These are phyloP conservation scores for Pristionchus entomophagus DNA, from an alignment of 2,888 invertebrate species.

Conservation along the genomic window DNA sequence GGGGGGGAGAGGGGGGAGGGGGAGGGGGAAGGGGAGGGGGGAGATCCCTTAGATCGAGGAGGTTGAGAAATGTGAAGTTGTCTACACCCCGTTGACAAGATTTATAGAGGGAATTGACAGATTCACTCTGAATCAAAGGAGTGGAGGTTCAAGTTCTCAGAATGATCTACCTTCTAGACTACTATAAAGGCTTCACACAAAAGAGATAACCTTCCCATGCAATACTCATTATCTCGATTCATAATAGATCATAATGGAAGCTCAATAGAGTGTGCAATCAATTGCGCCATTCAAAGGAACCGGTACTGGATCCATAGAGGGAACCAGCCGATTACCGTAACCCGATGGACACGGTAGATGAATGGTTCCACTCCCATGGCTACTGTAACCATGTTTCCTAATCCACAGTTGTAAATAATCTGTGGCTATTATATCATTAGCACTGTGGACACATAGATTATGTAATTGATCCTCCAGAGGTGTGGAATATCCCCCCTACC, in stretches of 20 bases:
- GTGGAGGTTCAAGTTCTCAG: constrained; percentile 1
- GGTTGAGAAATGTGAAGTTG: constrained; percentile 33
- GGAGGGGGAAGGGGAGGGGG: neutral
- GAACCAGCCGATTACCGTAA: constrained; percentile 3
- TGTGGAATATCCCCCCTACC: neutral
- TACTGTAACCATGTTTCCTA: constrained; percentile 13
- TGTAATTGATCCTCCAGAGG: constrained; percentile 40
- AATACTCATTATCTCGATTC: constrained; percentile 24
- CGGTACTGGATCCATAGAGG: neutral
- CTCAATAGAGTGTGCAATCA: constrained; percentile 32
- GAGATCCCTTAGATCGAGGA: constrained; percentile 18
- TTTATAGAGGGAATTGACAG: constrained; percentile 36
- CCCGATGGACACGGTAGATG: neutral
- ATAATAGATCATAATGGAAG: constrained; percentile 35
- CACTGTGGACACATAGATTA: neutral
- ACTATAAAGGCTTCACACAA: neutral
- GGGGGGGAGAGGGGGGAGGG: neutral
- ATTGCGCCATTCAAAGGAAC: constrained; percentile 23
- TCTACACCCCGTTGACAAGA: constrained; percentile 38
- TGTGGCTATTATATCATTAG: constrained; percentile 19
- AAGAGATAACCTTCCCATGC: constrained; percentile 32
- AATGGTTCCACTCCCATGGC: neutral
- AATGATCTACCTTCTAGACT: neutral
- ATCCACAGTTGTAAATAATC: constrained; percentile 20
- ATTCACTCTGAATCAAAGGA: constrained; percentile 15